Base-by-base conservation (phyloP, 2,113 vertebrate genomes). In the Oophaga pumilio region DNA sequence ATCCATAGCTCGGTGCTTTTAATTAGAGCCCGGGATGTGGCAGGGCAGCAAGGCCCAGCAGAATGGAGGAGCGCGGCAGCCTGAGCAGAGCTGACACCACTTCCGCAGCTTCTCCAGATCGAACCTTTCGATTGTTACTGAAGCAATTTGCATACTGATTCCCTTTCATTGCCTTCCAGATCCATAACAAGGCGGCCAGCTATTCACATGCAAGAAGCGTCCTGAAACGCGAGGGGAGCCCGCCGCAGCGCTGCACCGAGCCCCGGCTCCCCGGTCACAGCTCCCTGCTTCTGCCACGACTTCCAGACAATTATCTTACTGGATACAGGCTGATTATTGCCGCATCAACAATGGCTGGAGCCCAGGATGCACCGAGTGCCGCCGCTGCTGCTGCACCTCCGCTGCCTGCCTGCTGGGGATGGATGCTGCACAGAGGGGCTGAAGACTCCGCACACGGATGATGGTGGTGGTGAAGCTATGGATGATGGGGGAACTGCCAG, bases 131-230 rank as follows among this genome's bases (percentile, higher is more conserved):
- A 99, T 99, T 97, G 97, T 96, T 96, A 97, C 96, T 94, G 97
- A 97, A 96, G 96, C 96, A 95, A 99, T 98, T 98, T 98, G 98
- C 97, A 98, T 99, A 97, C 96, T 97, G 97, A 97, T 98, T 97
- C 96, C 94, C 96, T 97, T 96, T 95, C 96, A 94, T 96, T 94
- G 95, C 95, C 93, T 96, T 91, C 88, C 95, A 93, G 95, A 97
- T 97, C 96, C 95, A 95, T 97, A 97, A 96, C 95, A 93, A 96
- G 95, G 94, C 95, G 94, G 95, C 93, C 96, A 94, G 96, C 96
- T 96, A 96, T 97, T 97, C 96, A 97, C 96, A 98, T 97, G 95
- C 97, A 95, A 93, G 94, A 93, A 95, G 95, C 96, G 95, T 95
- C 93, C 92, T 94, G 94, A 95, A 96, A 96, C 93, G 95, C 95